Percentiles rank a stretch among this genome's conserved stretches.
phyloP scores from a whole-genome alignment of 2,797 vertebrate species.

The Anguilla marmorata region DNA sequence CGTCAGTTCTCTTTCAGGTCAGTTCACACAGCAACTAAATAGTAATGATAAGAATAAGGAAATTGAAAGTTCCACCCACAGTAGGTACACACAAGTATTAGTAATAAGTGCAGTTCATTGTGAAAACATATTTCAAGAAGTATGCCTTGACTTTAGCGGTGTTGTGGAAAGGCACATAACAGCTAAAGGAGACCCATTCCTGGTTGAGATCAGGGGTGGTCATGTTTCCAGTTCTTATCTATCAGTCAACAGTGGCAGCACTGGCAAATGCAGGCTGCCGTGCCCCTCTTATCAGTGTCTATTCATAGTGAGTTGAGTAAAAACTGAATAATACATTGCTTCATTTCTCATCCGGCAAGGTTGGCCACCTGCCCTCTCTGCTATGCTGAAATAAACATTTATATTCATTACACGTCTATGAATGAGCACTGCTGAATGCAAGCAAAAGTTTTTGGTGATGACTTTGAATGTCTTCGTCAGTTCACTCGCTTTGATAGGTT shows the following conservation, averaged over 20 bases:
- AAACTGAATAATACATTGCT: constrained; percentile 48
- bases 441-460: constrained; percentile 47
- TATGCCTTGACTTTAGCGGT: background rate
- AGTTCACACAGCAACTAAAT: background rate
- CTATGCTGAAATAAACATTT: constrained; percentile 37
- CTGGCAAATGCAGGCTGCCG: constrained; percentile 34
- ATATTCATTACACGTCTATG: constrained; percentile 33
- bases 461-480: constrained; percentile 51
- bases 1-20: constrained; percentile 21
- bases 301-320: constrained; percentile 48
- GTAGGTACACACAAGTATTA: background rate
- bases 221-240: constrained; percentile 50
- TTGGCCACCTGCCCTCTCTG: constrained; percentile 43
- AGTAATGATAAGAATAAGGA: background rate
- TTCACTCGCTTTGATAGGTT: constrained; percentile 40
- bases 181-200: background rate
- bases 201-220: background rate
- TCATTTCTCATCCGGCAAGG: constrained; percentile 41
- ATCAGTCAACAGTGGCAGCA: constrained; percentile 47
- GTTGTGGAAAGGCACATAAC: background rate
- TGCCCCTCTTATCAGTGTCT: constrained; percentile 53
- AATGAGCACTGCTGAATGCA: constrained; percentile 27
- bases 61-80: constrained; percentile 35
- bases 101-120: background rate
- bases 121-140: background rate